Base-by-base conservation (phyloP, 1,140 invertebrate genomes). In the Drosophila lowei region DNA sequence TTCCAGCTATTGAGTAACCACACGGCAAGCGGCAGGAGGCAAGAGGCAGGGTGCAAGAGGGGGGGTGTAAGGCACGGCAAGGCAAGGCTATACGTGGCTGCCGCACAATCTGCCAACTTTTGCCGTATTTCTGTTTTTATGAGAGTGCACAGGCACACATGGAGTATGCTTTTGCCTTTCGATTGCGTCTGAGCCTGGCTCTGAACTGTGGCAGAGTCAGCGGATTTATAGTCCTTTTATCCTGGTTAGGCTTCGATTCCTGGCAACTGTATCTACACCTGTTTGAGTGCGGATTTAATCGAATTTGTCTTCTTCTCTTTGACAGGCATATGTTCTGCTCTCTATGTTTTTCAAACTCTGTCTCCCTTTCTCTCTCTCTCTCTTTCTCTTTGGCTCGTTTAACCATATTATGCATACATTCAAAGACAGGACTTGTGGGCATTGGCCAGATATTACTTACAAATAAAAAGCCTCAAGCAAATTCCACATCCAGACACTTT, bases 1-100 rank as follows among this genome's bases (percentile, higher is more conserved):
- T 85, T 67, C 73, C 64, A 80, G 81, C 73, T 80, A 74, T 85
- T 84, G 79, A 66, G 62, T 84, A 50, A 65, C 66, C 55, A 34
- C 60, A 63, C 53, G 59, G 67, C 61, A 74, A 38, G 63, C 21
- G 42, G 41, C 49, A 54, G 21, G 44, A 34, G 23, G 46, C 30
- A 55, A 16, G 13, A 15, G 25, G 15, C 44, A 50, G 23, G 43
- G 55, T 41, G 41, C 62, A 28, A 64, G 61, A 21, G 21, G 1
- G 2, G 4, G 21, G 21, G 4, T 25, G 56, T 41, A 30, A 30
- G 8, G 23, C 23, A 25, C 4, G 23, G 23, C 23, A 23, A 30
- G 28, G 28, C 28, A 30, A 30, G 30, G 8, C 28, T 30, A 8
- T 30, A 30, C 7, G 28, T 30, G 30, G 30, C 30, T 13, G 34